Conservation (phyloP, 2,888 invertebrate species). For the Cistogaster globosa region DNA sequence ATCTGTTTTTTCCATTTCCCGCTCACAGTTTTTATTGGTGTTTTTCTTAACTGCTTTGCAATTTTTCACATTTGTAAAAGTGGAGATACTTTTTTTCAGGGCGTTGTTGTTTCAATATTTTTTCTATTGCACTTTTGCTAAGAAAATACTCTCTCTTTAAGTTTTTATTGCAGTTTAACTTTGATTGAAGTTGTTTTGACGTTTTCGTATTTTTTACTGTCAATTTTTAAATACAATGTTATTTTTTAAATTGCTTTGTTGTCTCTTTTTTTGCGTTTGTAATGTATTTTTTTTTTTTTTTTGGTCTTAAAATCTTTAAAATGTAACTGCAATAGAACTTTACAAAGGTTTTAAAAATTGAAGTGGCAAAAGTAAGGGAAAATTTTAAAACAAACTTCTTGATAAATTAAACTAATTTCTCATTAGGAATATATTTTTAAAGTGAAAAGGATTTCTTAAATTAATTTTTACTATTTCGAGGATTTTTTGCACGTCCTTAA, state of each 20-base stretch:
- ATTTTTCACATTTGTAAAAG: conserved; percentile 52
- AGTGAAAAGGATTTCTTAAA: too few species aligned
- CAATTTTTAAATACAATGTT: conserved; percentile 64
- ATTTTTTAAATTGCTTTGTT: conserved; percentile 50
- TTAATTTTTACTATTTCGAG: too few species aligned
- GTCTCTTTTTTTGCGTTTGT: conserved; percentile 12
- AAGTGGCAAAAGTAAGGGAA: conserved; percentile 14
- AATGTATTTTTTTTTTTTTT: too few species aligned
- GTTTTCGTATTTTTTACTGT: conserved; percentile 69
- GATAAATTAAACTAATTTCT: conserved; percentile 23
- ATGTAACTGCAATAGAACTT: conserved; percentile 44
- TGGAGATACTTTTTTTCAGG: conserved; percentile 31
- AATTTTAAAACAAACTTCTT: neutral
- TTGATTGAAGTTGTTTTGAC: conserved; percentile 72
- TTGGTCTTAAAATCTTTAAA: conserved; percentile 22
- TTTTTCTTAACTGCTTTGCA: conserved; percentile 29
- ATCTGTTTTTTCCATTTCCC: conserved; percentile 12
- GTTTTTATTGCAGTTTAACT: conserved; percentile 69
- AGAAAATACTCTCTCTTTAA: conserved; percentile 43
- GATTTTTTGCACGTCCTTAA: too few species aligned
- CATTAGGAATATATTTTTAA: neutral
- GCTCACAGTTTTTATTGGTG: conserved; percentile 54
- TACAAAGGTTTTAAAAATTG: conserved; percentile 30
- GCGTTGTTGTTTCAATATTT: conserved; percentile 41
- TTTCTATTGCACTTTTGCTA: conserved; percentile 11